Evolutionary conservation across 2,888 invertebrate genomes (phyloP).

Genomic region (Drosophila incognita): DNA sequence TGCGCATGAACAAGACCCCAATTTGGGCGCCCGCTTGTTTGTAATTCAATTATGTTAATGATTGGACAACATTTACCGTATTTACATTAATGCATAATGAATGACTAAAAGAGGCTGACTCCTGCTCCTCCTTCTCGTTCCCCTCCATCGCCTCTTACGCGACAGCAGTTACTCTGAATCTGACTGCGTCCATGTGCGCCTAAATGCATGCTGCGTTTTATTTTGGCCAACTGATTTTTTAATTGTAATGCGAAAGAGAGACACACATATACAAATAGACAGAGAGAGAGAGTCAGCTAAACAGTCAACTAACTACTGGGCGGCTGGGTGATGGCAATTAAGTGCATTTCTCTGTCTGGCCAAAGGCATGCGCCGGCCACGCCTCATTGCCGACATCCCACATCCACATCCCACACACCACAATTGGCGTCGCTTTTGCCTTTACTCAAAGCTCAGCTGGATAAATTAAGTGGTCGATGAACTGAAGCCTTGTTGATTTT

Average conservation of each 20-base stretch:
- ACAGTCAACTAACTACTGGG: constrained; percentile 28
- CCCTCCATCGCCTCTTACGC: background rate
- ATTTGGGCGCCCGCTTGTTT: constrained; percentile 75
- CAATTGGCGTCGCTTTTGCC: constrained; percentile 61
- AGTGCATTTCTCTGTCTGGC: constrained; percentile 81
- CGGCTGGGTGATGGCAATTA: constrained; percentile 64
- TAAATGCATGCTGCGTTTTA: constrained; percentile 65
- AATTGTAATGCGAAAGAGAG: constrained; percentile 50
- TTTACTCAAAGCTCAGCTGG: constrained; percentile 81
- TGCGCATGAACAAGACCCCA: constrained; percentile 62
- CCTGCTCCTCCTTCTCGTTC: background rate
- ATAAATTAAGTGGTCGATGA: constrained; percentile 84
- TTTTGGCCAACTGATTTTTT: constrained; percentile 66
- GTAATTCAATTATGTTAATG: constrained; percentile 85
- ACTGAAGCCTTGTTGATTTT: constrained; percentile 83
- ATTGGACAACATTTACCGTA: constrained; percentile 85
- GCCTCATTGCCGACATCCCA: constrained; percentile 22
- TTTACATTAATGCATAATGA: constrained; percentile 85
- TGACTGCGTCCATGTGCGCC: constrained; percentile 30
- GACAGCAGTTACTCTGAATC: background rate
- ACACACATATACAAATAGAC: background rate
- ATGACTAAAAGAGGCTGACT: constrained; percentile 66
- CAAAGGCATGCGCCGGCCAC: constrained; percentile 68
- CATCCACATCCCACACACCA: constrained; percentile 15
- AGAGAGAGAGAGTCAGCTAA: constrained; percentile 29